Conservation (phyloP, 2,113 vertebrate genomes). For the Falcunculus frontatus region DNA sequence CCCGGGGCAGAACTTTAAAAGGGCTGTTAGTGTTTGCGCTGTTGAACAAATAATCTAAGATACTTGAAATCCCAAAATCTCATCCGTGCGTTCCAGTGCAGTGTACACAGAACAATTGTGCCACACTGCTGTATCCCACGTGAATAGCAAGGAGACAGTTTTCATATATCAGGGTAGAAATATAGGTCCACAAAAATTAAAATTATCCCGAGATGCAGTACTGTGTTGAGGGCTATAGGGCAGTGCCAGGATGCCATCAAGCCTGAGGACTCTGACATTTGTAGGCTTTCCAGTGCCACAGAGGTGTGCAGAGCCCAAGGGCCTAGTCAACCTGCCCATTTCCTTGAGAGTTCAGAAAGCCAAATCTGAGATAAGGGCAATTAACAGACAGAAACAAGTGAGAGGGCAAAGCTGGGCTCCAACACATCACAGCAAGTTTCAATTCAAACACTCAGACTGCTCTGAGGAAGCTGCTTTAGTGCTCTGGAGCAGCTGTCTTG, state of each 20-base stretch:
- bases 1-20: neutral
- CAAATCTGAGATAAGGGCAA: neutral
- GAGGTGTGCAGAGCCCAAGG: neutral
- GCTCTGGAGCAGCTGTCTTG: neutral
- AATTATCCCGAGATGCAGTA: neutral
- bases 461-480: neutral
- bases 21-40: neutral
- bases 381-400: neutral
- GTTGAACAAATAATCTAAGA: neutral
- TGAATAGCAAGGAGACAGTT: neutral
- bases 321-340: neutral
- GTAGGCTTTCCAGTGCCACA: neutral
- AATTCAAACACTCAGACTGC: neutral
- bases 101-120: neutral
- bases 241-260: neutral
- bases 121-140: neutral
- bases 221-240: neutral
- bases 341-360: neutral
- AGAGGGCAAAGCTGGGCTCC: neutral
- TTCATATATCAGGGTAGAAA: neutral
- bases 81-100: neutral
- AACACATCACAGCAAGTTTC: neutral
- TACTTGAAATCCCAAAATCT: neutral
- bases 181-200: neutral
- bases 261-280: neutral